A percentile compares a stretch with the other conserved stretches of the same genome.
phyloP scores from a whole-genome alignment of 2,888 invertebrate genomes.

The Dryobotodes eremita region DNA sequence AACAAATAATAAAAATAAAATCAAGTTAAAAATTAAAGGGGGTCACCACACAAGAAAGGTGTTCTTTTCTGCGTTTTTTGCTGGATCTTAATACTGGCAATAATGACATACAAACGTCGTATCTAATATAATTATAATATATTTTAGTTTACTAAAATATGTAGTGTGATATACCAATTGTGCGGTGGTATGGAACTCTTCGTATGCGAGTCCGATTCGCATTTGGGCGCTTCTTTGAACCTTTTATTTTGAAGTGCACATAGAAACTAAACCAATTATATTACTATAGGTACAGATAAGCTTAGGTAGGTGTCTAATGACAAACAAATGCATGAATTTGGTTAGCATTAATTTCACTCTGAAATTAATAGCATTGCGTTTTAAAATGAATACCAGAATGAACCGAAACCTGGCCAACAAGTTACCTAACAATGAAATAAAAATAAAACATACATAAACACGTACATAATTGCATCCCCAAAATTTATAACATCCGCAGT shows the following conservation, averaged over 20 bases:
- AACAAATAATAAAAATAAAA: too few species aligned
- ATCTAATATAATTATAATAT: too few species aligned
- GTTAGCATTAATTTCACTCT: neutral
- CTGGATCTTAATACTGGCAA: too few species aligned
- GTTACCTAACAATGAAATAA: neutral
- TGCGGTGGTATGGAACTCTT: too few species aligned
- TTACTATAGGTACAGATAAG: too few species aligned
- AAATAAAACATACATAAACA: slow-evolving; percentile 40
- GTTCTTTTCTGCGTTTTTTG: too few species aligned
- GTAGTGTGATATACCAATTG: too few species aligned
- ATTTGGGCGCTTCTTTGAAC: neutral
- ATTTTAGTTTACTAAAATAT: too few species aligned
- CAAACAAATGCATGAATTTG: neutral
- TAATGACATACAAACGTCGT: too few species aligned
- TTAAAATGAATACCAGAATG: neutral
- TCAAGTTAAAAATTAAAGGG: too few species aligned
- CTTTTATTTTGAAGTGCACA: neutral
- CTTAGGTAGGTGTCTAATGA: neutral
- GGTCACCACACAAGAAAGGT: too few species aligned
- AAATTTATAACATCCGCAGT: slow-evolving; percentile 53
- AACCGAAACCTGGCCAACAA: slow-evolving; percentile 1
- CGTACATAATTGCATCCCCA: slow-evolving; percentile 26
- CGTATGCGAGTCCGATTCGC: too few species aligned
- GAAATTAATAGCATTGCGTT: neutral
- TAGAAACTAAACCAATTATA: neutral